Evolutionary conservation across 2,113 vertebrate species (phyloP), one percentile per base, ranked within the genome.

Genomic region (Lepus timidus): DNA sequence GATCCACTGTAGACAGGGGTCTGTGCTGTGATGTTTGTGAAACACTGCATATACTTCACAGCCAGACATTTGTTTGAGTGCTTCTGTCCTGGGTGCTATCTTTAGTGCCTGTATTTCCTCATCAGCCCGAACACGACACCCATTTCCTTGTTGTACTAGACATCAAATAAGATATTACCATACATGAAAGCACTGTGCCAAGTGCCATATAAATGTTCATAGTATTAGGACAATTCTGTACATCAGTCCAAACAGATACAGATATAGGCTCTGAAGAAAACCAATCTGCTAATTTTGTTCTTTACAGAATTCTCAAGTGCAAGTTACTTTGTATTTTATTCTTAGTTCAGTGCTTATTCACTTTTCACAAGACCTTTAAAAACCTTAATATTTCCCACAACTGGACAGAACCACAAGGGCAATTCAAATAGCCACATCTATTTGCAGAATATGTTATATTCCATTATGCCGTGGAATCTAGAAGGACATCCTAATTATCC

Each of bases 351-450:
- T 31, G 27, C 2, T 44, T 31, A 79, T 27, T 95, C 95, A 49
- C 36, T 93, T 90, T 88, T 52, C 4, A 76, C 33, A 84, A 78
- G 8, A 36, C 17, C 81, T 71, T 81, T 25, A 81, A 90, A 94
- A 68, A 49, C 6, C 11, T 65, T 58, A 92, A 27, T 31, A 62
- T 93, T 90, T 92, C 84, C 67, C 62, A 6, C 64, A 74, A 78
- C 16, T n/a, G 3, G 16, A 65, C 33, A 90, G n/a, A 25, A 82
- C 39, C 19, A 79, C 10, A 14, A 22, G 4, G 27, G 4, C 67
- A 19, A 80, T 33, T 82, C 5, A 3, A 79, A 52, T 2, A 93
- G 51, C 44, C 11, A 39, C 2, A 67, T 89, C 27, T 90, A 31
- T 39, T 4, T 51, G 22, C 7, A 67, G 85, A 88, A 95, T 49